Base-by-base conservation (phyloP, 2,797 vertebrate genomes). In the Novumbra hubbsi region DNA sequence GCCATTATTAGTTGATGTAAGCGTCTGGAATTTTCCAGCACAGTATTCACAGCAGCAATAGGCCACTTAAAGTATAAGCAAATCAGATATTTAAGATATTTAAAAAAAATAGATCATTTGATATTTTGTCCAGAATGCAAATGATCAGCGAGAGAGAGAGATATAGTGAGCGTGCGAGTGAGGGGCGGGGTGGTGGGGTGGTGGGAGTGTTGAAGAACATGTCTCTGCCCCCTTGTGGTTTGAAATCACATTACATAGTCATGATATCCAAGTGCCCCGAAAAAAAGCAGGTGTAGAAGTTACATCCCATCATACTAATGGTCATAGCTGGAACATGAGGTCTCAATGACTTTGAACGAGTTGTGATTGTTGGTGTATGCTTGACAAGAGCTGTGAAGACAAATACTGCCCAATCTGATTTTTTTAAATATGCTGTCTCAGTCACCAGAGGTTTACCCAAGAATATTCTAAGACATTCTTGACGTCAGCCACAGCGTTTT, bases 141-240 rank as follows among this genome's bases (percentile, higher is more conserved):
- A 5, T 30, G 1, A 64, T 28, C 19, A 32, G 27, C 27, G 49
- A 19, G 7, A 6, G 41, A 24, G 21, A 48, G 6, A 45, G 45
- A 48, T 0, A 38, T 17, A 49, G 41, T 16, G 11, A 50, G 68
- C 28, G 41, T 28, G 45, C 27, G 68, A 70, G 27, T n/a, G 24
- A 45, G 24, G 41, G 49, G 27, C n/a, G 24, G 30, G 24, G 41
- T 30, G 50, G 28, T 21, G 52, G 21, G 52, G 52, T 55, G 28
- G 17, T 8, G 48, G 9, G 50, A 60, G 50, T 19, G 8, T 1
- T 38, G 50, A 41, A 30, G 75, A 78, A 80, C 75, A 45, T 77
- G 71, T 74, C 76, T 83, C 84, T 88, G 90, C 88, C 91, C 89
- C 86, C 90, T 89, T 84, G 89, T 91, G 91, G 91, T 41, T 84